Base-by-base conservation (phyloP, 30 jellyfish, hydroid and myxozoan genomes). In the Pelagia noctiluca region DNA sequence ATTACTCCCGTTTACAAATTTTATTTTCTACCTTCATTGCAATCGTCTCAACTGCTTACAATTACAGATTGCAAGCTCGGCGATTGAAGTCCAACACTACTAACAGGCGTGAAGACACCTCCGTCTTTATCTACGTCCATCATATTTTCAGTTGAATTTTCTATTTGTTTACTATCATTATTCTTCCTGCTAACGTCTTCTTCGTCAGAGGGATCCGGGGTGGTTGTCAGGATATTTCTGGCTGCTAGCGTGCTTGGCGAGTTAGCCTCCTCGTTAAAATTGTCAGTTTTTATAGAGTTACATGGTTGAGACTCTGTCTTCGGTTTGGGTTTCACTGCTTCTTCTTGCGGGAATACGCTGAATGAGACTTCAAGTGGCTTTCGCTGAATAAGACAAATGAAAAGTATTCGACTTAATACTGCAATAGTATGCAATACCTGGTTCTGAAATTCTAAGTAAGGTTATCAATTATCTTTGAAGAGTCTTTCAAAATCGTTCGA, bases 311-410 rank as follows among this genome's bases (percentile, higher is more conserved):
- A 10, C 30, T 52, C 68, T 52, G 68, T 52, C 16, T 52, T 30
- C 68, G 26, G 12, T 25, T 25, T 8, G 2, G 18, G 0, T 3
- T 3, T 1, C 34, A 63, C 32, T 26, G 37, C 88, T 46, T 78
- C 90, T 23, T 68, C 90, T 37, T 77, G 76, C 2, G 98, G 98
- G 36, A 68, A 64, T 24, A 91, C 88, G 42, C 96, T 85, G 54
- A 85, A 91, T 38, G 92, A 95, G 21, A 91, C 76, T 67, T 91
- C 98, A 48, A 91, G 52, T 22, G 98, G 96, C 69, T 84, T 91
- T 28, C 98, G 73, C 98, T 91, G 38, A 33, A 62, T 31, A 76
- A 33, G 21, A 25, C 24, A 24, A 3, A 16, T 0, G 88, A 32
- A 3, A 12, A 50, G 30, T 68, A 70, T 36, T n/a, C 13, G 24